Evolutionary conservation across 2,888 invertebrate species (phyloP).

Genomic region (Eutolmus rufibarbis): DNA sequence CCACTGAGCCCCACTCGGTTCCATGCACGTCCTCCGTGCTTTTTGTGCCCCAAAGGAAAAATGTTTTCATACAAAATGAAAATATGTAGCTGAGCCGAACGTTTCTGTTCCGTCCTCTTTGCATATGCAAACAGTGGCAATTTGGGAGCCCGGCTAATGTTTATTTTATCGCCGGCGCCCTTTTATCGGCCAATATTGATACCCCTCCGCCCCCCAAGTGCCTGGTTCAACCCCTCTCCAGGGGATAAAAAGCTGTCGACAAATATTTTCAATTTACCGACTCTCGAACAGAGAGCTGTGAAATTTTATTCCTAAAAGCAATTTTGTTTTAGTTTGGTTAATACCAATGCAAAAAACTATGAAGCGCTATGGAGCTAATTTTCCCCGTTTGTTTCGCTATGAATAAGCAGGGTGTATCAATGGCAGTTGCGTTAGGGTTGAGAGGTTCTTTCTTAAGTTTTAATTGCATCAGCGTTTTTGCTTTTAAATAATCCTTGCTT

Average conservation of each 20-base stretch:
- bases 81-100: neutral
- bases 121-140: constrained; percentile 6
- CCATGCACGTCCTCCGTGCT: neutral
- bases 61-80: neutral
- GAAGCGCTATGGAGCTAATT: neutral
- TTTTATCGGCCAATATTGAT: neutral
- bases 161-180: neutral
- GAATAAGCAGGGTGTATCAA: neutral
- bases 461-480: neutral
- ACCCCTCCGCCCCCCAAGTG: neutral
- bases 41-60: neutral
- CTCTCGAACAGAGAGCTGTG: neutral
- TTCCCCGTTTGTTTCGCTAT: neutral
- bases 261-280: neutral
- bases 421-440: neutral
- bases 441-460: neutral
- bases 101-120: neutral
- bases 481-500: neutral
- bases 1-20: neutral
- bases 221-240: neutral
- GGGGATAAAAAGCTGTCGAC: neutral
- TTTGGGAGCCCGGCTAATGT: neutral
- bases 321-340: neutral
- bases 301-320: neutral
- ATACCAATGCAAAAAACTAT: neutral